Conservation (phyloP, 2,113 vertebrate species). For the Rhizomys pruinosus region DNA sequence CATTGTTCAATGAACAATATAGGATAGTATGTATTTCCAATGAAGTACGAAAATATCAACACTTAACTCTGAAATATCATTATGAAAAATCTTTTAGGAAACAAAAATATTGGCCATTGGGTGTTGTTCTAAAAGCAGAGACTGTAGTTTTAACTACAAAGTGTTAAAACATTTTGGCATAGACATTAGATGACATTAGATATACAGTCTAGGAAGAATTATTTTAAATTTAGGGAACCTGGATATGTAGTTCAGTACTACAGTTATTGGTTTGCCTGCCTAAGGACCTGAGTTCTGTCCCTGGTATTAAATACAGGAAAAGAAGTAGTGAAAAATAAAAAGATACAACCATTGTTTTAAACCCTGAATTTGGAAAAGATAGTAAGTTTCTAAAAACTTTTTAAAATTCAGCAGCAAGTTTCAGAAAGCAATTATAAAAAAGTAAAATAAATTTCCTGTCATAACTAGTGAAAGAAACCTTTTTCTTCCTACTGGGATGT, state of each 20-base stretch:
- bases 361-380: slow-evolving; percentile 75
- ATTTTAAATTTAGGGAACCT: background rate
- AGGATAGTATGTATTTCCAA: slow-evolving; percentile 60
- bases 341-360: slow-evolving; percentile 79
- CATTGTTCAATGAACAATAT: slow-evolving; percentile 84
- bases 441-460: slow-evolving; percentile 73
- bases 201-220: background rate
- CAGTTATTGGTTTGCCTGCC: background rate
- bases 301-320: background rate
- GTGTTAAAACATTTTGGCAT: background rate
- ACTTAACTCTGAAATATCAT: slow-evolving; percentile 26
- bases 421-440: slow-evolving; percentile 59
- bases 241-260: background rate
- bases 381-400: slow-evolving; percentile 76
- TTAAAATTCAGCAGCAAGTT: slow-evolving; percentile 64
- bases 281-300: background rate
- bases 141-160: background rate
- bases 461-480: slow-evolving; percentile 42
- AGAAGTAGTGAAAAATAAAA: background rate
- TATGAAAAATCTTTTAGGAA: slow-evolving; percentile 11
- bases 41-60: background rate
- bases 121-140: background rate
- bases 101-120: background rate
- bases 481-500: slow-evolving; percentile 56
- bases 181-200: slow-evolving; percentile 6